phyloP scores from a whole-genome alignment of 2,113 vertebrate genomes.

The Smithornis capensis region DNA sequence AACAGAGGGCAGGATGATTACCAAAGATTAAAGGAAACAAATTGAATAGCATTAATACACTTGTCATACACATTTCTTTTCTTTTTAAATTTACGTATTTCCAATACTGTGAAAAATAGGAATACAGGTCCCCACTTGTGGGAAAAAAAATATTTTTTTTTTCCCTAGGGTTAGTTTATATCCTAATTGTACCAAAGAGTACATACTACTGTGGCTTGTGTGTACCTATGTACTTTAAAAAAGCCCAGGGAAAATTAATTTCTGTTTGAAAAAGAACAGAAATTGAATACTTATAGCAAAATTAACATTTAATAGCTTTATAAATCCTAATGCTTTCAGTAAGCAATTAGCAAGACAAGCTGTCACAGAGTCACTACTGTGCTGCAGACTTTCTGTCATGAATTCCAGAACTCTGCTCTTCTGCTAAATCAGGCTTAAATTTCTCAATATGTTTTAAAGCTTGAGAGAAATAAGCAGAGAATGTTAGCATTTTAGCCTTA shows the following conservation, averaged over 20 bases:
- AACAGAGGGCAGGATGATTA: not conserved
- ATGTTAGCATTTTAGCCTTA: not conserved
- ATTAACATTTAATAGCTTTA: not conserved
- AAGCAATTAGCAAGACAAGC: not conserved
- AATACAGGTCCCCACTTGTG: not conserved
- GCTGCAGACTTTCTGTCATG: not conserved
- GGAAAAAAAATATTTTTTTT: not conserved
- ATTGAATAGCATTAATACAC: not conserved
- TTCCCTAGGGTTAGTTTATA: not conserved
- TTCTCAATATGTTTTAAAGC: not conserved
- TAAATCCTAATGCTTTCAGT: not conserved
- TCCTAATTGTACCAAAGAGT: not conserved
- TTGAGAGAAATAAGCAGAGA: not conserved
- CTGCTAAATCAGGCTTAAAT: not conserved
- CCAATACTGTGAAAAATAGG: not conserved
- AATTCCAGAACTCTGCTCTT: not conserved
- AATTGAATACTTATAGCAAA: not conserved
- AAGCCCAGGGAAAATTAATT: not conserved
- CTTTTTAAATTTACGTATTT: not conserved
- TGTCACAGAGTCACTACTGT: not conserved
- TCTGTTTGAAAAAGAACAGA: not conserved
- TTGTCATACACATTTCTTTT: not conserved
- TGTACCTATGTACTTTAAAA: not conserved
- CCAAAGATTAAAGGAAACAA: not conserved
- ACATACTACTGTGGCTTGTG: not conserved